Evolutionary conservation across 2,888 invertebrate species (phyloP), one percentile per base, ranked within the genome.

Genomic region (Thalpophila matura): DNA sequence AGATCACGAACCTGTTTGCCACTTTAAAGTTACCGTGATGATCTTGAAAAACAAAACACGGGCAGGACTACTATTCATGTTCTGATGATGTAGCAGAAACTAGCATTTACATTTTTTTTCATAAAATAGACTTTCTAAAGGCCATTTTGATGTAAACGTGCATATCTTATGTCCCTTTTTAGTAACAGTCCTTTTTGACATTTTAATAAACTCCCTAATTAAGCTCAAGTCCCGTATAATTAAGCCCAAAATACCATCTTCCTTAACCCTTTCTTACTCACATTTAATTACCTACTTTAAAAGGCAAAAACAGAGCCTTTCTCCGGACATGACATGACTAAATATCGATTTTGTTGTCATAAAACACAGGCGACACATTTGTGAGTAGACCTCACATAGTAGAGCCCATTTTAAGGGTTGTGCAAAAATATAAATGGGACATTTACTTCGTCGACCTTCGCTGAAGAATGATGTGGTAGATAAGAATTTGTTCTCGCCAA

Each of bases 351-450:
- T 76, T 74, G 64, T 29, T 40, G 31, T 26, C 53, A 63, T 61
- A 63, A 69, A 73, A 55, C 24, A 62, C 64, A 67, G 47, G 45
- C 75, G 70, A 66, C 58, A 63, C 60, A 73, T 69, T 69, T 47
- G 66, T 65, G 76, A 75, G 72, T 56, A 43, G 18, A 38, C 35
- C 45, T 29, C 60, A 47, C 60, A 63, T 63, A 71, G 76, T 74
- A 76, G 61, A 64, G 46, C 50, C 50, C 57, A 51, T 72, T 71
- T 61, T 65, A 68, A 75, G 76, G 74, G 79, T 70, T 77, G 75
- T 66, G 80, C 61, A 75, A 84, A 84, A 85, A 82, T 83, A 85
- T 84, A 81, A 84, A 84, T 80, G 84, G 79, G 61, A 69, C 79
- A 77, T 82, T 81, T 80, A 72, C 79, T 77, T 71, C 66, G 74